Percentiles rank a stretch among this genome's conserved stretches.
Evolutionary conservation across 2,113 vertebrate genomes (phyloP).

Genomic region (Lamprologus sp.): DNA sequence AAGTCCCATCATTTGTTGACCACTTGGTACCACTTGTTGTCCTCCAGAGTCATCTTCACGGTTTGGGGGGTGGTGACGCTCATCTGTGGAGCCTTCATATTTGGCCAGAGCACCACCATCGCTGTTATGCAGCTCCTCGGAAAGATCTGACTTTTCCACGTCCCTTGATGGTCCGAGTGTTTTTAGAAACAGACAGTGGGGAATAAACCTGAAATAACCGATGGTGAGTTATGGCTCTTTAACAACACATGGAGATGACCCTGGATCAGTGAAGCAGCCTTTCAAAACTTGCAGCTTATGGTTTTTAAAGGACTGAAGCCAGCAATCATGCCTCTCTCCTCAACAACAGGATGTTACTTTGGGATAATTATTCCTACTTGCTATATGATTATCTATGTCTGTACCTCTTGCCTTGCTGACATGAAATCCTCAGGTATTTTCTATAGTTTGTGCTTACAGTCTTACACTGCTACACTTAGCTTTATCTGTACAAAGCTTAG

Average conservation of each 20-base stretch:
- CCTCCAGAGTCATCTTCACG: conserved; percentile 72
- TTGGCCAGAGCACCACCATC: conserved; percentile 86
- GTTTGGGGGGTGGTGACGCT: conserved; percentile 80
- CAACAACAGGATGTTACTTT: not conserved
- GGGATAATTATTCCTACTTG: not conserved
- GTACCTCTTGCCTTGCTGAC: not conserved
- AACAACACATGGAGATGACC: not conserved
- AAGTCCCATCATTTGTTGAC: not conserved
- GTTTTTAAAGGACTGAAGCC: not conserved
- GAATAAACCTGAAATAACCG: not conserved
- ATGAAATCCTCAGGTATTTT: conserved; percentile 1
- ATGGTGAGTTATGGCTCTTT: not conserved
- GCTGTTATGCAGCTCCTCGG: conserved; percentile 77
- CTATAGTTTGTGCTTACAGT: not conserved
- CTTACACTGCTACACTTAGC: too few species aligned
- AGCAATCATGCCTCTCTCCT: not conserved
- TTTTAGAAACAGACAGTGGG: not conserved
- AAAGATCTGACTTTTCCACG: conserved; percentile 41
- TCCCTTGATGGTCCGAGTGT: not conserved
- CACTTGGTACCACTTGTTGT: not conserved
- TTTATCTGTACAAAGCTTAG: not conserved
- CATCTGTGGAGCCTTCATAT: conserved; percentile 84
- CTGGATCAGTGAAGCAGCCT: not conserved
- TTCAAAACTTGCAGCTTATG: not conserved
- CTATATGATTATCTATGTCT: not conserved